A percentile compares a stretch with the other conserved stretches of the same genome.
These are phyloP conservation scores for Troides helena DNA, from an alignment of 2,888 invertebrate species.

Conservation along the genomic window DNA sequence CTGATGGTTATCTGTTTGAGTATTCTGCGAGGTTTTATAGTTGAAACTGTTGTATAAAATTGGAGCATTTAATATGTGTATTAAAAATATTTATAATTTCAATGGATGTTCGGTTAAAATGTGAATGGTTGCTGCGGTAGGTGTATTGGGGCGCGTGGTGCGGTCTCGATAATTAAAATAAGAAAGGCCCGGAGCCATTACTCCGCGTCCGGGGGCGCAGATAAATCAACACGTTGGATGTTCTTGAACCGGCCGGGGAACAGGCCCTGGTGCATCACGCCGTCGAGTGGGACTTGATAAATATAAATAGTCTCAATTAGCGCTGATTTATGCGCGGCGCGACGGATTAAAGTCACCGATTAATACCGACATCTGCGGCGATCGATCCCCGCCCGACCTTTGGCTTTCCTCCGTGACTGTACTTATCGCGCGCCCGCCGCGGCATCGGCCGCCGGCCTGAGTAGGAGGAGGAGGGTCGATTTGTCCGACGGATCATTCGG, in stretches of 20 bases:
- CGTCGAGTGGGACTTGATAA: constrained; percentile 60
- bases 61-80: no score
- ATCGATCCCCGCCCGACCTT: constrained; percentile 71
- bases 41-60: no score
- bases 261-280: constrained; percentile 45
- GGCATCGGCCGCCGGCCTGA: not conserved
- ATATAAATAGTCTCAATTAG: constrained; percentile 74
- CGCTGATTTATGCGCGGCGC: constrained; percentile 67
- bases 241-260: constrained; percentile 16
- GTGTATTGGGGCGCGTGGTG: not conserved
- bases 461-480: constrained; percentile 29
- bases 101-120: not conserved
- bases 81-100: no score
- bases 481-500: constrained; percentile 28
- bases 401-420: constrained; percentile 69
- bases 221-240: constrained; percentile 15
- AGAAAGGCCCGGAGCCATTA: constrained; percentile 30
- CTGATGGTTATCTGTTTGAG: no score
- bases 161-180: constrained; percentile 18
- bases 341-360: constrained; percentile 71
- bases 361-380: constrained; percentile 73
- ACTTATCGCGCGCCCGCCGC: constrained; percentile 43
- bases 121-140: not conserved
- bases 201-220: not conserved
- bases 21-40: no score